Evolutionary conservation across 2,888 invertebrate genomes (phyloP).

Genomic region (Papilio demoleus): DNA sequence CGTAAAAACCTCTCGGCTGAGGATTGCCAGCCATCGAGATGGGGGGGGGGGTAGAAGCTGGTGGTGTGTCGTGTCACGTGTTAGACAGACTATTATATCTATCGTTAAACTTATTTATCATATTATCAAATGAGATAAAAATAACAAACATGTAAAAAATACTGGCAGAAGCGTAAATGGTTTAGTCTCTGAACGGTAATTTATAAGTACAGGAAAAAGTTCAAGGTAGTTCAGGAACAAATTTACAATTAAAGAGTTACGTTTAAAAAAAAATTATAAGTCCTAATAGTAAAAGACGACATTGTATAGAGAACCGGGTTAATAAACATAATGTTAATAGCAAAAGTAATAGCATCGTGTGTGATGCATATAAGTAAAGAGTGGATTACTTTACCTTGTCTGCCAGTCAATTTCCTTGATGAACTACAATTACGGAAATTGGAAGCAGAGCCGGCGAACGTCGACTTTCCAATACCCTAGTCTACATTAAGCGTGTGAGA

Average conservation of each 20-base stretch:
- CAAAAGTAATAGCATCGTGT: slow-evolving; percentile 26
- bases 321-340: background rate
- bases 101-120: background rate
- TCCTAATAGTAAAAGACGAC: too few relatives aligned
- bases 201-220: too few relatives aligned
- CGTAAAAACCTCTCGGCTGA: too few relatives aligned
- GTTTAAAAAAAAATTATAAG: too few relatives aligned
- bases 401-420: slow-evolving; percentile 79
- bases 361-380: slow-evolving; percentile 55
- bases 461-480: slow-evolving; percentile 40
- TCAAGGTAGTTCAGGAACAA: too few relatives aligned
- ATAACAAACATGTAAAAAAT: background rate
- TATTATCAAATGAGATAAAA: background rate
- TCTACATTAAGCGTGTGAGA: background rate
- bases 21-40: too few relatives aligned
- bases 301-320: background rate
- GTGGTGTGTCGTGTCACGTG: too few relatives aligned
- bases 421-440: slow-evolving; percentile 81
- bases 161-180: too few relatives aligned
- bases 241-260: too few relatives aligned
- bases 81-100: too few relatives aligned
- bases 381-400: slow-evolving; percentile 65
- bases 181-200: too few relatives aligned
- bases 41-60: too few relatives aligned
- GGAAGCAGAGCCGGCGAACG: slow-evolving; percentile 56